Evolutionary conservation across 1,140 invertebrate genomes (phyloP), one percentile per base, ranked within the genome.

Genomic region (Steinernema feltiae): DNA sequence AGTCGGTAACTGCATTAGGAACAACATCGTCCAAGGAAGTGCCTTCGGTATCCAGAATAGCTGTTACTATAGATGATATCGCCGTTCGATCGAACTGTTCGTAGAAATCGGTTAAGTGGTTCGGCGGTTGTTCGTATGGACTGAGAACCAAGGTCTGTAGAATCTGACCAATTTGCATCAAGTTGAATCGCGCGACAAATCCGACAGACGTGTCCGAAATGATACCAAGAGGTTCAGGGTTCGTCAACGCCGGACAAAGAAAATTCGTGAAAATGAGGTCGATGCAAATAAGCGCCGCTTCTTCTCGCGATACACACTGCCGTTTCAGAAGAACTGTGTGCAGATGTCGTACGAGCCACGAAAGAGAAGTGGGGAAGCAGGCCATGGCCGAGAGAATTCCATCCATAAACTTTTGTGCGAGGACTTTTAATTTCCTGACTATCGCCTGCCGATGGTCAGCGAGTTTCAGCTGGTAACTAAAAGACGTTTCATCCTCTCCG

Each of bases 191-290:
- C 1, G 93, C 93, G 35, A 95, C 91, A 78, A 93, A 91, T 73
- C 92, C 94, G 32, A 98, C 93, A n/a, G 93, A 93, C 0, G 92
- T 92, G 85, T 97, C 95, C 3, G 87, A 87, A 0, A 93, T 93
- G 69, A 98, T 93, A n/a, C 94, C 95, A 87, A 94, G 92, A n/a
- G 93, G 92, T 87, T 98, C 95, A 0, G 96, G 95, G 88, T 97
- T 94, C 30, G 95, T 92, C 63, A 98, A 94, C 0, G 94, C 95
- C 7, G 94, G 94, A 84, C 95, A 98, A 76, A 98, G 93, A 81
- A 97, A 97, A 81, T 93, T 91, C 0, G 92, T 93, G 86, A 98
- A 94, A 15, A 98, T 91, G 24, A 98, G 88, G 86, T 98, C 95
- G 0, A 93, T 93, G 84, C 93, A 94, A 81, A 98, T 86, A 18